Conservation (phyloP, 2,113 vertebrate species). For the Sakesphorus luctuosus region DNA sequence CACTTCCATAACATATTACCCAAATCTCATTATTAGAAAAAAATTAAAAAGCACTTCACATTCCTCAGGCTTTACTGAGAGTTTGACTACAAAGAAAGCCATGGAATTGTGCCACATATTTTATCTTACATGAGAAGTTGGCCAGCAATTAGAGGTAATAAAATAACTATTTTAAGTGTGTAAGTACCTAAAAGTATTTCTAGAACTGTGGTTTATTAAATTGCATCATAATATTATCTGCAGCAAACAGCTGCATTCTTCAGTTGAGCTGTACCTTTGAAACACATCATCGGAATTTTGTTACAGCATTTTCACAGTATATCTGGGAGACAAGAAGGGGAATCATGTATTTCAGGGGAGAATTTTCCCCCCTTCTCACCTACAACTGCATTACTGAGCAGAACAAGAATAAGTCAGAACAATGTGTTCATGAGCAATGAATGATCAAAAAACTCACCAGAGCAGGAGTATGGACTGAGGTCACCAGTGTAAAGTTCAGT, state of each 20-base stretch:
- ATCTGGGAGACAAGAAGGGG: background rate
- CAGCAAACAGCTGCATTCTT: background rate
- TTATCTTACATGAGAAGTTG: background rate
- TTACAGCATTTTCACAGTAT: background rate
- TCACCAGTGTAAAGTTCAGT: background rate
- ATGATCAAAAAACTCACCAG: background rate
- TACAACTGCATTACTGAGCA: background rate
- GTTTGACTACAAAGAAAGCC: background rate
- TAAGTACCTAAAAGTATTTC: background rate
- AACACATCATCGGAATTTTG: background rate
- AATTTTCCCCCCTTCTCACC: background rate
- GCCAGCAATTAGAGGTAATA: background rate
- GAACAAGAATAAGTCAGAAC: conserved; percentile 23
- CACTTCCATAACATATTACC: background rate
- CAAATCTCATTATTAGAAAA: background rate
- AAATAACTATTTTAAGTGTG: background rate
- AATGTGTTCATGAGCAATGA: background rate
- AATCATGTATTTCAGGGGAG: background rate
- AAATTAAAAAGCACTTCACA: background rate
- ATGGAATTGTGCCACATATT: background rate
- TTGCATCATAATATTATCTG: background rate
- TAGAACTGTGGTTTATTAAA: background rate
- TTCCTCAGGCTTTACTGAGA: background rate
- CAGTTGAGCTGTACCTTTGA: background rate
- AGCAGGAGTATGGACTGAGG: background rate